Base-by-base conservation (phyloP, 2,888 invertebrate genomes). In the Nipponacmea schrenckii region DNA sequence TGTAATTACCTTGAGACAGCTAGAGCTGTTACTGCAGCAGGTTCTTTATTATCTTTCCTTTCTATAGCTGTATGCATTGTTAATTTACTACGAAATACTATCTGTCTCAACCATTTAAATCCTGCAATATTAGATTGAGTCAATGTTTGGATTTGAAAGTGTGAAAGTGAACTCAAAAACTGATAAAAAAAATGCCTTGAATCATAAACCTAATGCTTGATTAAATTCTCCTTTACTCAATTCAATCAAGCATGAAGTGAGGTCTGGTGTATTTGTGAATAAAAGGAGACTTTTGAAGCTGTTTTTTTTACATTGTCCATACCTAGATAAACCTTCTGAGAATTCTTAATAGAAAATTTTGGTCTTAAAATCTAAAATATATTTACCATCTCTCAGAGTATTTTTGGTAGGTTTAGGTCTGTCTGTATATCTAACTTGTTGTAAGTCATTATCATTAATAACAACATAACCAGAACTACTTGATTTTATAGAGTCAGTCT, bases 1-100 rank as follows among this genome's bases (percentile, higher is more conserved):
- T n/a, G n/a, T n/a, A 68, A 84, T 86, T 84, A 92, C 92, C 93
- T 94, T 63, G 98, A 97, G 69, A 98, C 95, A 63, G 96, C 95
- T 44, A 98, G 91, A 65, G 97, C 94, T 27, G 98, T 98, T 78
- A 99, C 95, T 76, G 97, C 95, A 45, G 98, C 98, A 73, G 98
- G 98, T 88, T 96, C 95, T 0, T 95, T 93, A 91, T 99, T 99
- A 90, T 98, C 98, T 86, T 96, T 96, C 62, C 98, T 92, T 90
- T 97, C 97, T 90, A 85, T 89, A 5, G 89, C 89, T 70, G 89
- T 89, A 78, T 89, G 88, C 97, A 98, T 97, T 17, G 97, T 98
- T 81, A 98, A 90, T 91, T 97, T 97, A 87, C 96, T 96, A 85
- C 97, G 93, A 87, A 97, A 95, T 74, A 96, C 93, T 79, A 98